Base-by-base conservation (phyloP, 2,113 vertebrate species). In the Mugil cephalus region DNA sequence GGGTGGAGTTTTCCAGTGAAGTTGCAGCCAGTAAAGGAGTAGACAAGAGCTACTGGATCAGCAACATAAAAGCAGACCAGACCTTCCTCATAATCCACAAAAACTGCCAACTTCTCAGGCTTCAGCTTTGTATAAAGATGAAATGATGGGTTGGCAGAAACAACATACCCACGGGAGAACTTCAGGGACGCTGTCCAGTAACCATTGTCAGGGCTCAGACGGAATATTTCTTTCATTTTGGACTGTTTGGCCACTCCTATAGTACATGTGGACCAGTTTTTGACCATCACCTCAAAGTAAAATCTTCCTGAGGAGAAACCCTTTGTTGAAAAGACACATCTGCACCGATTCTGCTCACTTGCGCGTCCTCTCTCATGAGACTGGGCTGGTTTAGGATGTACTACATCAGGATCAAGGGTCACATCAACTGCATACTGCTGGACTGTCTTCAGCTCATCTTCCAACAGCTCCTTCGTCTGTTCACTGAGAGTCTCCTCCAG, bases 381-480 rank as follows among this genome's bases (percentile, higher is more conserved):
- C 36, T 58, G 17, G 36, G 36, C 1, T 3, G 17, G 0, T 21
- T 0, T 1, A 1, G 38, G 51, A 2, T 69, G 11, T 8, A 18
- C 63, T 51, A 7, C 45, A 39, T 74, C 42, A 45, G 43, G 38
- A 51, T 80, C 39, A 2, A 80, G 21, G 30, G 2, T 30, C 24
- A 52, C 3, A 21, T 51, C 24, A 1, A 34, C 69, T 8, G 10
- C 42, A 40, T n/a, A 72, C 11, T 14, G 19, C 35, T 56, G 24
- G 24, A 64, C 46, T 3, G 40, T 54, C 19, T 43, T 46, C 2
- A 80, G 35, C 21, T 79, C 35, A 3, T 19, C 30, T 6, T 59
- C 24, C 9, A 38, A 21, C 24, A 50, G 3, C 17, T 38, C 50
- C 36, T 10, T 51, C n/a, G 21, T 24, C 50, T n/a, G 30, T 50